Evolutionary conservation across 2,888 invertebrate genomes (phyloP).

Genomic region (Andrena bicolor): DNA sequence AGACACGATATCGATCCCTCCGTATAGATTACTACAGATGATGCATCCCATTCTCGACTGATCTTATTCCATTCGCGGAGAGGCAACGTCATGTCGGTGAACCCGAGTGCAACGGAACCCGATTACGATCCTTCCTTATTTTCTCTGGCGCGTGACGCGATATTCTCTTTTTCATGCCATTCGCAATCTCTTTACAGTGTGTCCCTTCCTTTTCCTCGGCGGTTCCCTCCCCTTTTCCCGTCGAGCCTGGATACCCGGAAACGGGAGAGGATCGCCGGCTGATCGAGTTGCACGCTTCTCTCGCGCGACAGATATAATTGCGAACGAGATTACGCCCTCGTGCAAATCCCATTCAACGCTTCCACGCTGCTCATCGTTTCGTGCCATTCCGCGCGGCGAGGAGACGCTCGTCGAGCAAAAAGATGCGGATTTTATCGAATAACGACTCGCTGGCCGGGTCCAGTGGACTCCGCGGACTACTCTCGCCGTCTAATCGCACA

Average conservation of each 20-base stretch:
- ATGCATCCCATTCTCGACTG: constrained; percentile 36
- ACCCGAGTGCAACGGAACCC: constrained; percentile 48
- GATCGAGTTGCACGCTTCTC: constrained; percentile 49
- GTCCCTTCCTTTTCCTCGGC: background rate
- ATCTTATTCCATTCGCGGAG: constrained; percentile 36
- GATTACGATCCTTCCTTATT: constrained; percentile 53
- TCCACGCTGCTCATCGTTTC: constrained; percentile 38
- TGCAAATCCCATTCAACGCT: constrained; percentile 53
- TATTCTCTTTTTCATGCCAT: constrained; percentile 32
- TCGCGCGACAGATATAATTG: constrained; percentile 54
- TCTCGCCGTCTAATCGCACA: background rate
- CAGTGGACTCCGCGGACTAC: constrained; percentile 5
- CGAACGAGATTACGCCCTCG: constrained; percentile 54
- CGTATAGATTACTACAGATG: constrained; percentile 9
- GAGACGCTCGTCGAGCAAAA: background rate
- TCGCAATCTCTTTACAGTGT: constrained; percentile 38
- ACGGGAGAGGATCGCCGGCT: constrained; percentile 46
- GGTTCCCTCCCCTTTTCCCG: background rate
- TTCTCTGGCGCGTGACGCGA: constrained; percentile 11
- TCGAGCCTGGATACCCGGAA: constrained; percentile 30
- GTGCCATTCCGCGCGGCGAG: constrained; percentile 31
- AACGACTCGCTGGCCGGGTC: constrained; percentile 34
- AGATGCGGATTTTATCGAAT: constrained; percentile 32
- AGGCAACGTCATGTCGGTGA: constrained; percentile 20
- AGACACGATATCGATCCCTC: constrained; percentile 9